These are phyloP conservation scores for Calonectris borealis DNA, from an alignment of 2,113 vertebrate genomes.

Conservation along the genomic window DNA sequence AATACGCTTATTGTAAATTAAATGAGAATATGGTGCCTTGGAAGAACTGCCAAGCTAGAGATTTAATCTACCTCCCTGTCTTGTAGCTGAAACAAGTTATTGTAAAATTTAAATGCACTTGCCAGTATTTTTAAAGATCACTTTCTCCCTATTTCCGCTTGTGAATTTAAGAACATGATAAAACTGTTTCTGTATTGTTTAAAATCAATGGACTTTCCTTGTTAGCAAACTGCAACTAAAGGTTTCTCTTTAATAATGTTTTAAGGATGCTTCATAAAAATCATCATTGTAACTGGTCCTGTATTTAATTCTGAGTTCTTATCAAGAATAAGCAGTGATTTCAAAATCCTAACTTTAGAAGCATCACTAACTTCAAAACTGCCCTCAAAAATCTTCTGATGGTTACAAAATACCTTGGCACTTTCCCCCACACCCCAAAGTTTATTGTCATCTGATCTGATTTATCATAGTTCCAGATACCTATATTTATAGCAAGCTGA, in stretches of 20 bases:
- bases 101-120: background rate
- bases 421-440: background rate
- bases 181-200: background rate
- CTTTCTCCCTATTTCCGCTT: background rate
- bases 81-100: background rate
- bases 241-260: background rate
- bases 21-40: background rate
- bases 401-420: background rate
- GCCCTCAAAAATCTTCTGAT: background rate
- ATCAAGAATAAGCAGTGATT: background rate
- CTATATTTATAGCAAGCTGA: background rate
- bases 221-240: background rate
- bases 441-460: background rate
- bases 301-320: background rate
- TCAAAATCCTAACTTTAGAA: background rate
- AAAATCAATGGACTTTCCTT: background rate
- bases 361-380: background rate
- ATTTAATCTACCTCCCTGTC: background rate
- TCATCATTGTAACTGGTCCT: background rate
- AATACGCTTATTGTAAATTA: background rate
- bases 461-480: background rate
- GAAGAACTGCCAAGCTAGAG: background rate
- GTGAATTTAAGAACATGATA: background rate
- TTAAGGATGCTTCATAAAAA: background rate
- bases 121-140: background rate